Percentiles rank a stretch among this genome's conserved stretches.
phyloP scores from a whole-genome alignment of 1,140 invertebrate genomes.

The Helicoverpa zea region DNA sequence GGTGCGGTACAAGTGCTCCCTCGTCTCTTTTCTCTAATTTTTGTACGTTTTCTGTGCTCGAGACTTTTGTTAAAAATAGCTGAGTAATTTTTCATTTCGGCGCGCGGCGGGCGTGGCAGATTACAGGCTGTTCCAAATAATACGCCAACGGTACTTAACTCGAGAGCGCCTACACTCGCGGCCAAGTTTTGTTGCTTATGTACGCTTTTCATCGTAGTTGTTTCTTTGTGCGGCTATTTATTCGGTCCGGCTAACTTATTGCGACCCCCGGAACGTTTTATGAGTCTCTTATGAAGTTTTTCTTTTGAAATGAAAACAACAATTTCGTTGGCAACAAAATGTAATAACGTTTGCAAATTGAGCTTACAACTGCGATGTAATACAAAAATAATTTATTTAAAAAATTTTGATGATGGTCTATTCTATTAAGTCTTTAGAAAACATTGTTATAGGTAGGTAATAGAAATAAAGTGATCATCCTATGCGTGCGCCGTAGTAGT shows the following conservation, averaged over 20 bases:
- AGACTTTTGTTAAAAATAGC: constrained; percentile 84
- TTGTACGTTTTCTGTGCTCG: constrained; percentile 83
- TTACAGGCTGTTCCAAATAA: constrained; percentile 83
- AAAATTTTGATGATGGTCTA: neutral
- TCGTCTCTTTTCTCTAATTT: constrained; percentile 85
- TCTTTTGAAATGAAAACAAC: constrained; percentile 71
- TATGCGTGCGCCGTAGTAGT: constrained; percentile 59
- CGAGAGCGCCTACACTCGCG: constrained; percentile 69
- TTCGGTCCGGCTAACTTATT: constrained; percentile 65
- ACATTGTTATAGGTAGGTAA: neutral
- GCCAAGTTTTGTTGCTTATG: constrained; percentile 71
- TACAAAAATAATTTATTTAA: constrained; percentile 4
- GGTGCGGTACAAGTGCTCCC: constrained; percentile 84
- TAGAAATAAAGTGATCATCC: constrained; percentile 63
- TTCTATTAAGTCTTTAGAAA: neutral
- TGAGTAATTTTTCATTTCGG: constrained; percentile 85
- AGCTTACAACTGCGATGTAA: neutral
- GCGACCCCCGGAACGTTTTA: constrained; percentile 63
- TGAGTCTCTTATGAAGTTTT: constrained; percentile 69
- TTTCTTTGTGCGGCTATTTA: constrained; percentile 68
- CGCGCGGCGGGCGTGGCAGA: constrained; percentile 82
- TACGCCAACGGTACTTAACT: constrained; percentile 78
- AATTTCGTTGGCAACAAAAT: constrained; percentile 62
- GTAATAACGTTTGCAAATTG: constrained; percentile 55
- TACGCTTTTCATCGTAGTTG: constrained; percentile 69